These are phyloP conservation scores for Apeira syringaria DNA, from an alignment of 2,888 invertebrate species.

Conservation along the genomic window DNA sequence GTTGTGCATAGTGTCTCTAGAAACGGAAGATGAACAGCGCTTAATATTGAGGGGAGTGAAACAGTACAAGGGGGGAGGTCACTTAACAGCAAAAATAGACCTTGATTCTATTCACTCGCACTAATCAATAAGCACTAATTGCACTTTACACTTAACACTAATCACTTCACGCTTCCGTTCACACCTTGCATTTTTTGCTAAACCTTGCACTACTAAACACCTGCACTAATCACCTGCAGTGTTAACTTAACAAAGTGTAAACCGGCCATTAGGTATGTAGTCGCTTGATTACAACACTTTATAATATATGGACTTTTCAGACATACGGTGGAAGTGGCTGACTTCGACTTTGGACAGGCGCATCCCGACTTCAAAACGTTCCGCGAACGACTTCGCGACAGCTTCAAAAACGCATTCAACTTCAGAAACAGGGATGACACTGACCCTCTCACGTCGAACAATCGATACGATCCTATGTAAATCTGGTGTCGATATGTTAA, in stretches of 20 bases:
- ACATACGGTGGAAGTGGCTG: conserved; percentile 93
- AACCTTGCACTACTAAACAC: too few relatives aligned
- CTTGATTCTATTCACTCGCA: conserved; percentile 25
- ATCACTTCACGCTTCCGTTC: too few relatives aligned
- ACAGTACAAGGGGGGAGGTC: too few relatives aligned
- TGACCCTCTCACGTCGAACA: conserved; percentile 66
- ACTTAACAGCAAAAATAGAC: too few relatives aligned
- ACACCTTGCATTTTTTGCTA: too few relatives aligned
- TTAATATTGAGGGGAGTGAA: conserved; percentile 14
- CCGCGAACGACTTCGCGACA: conserved; percentile 90
- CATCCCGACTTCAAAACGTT: conserved; percentile 95
- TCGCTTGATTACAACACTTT: too few relatives aligned
- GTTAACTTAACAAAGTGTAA: too few relatives aligned
- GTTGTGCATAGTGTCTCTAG: conserved; percentile 12
- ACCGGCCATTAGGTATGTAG: too few relatives aligned
- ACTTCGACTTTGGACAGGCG: conserved; percentile 94
- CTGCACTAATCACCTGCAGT: too few relatives aligned
- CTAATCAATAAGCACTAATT: conserved; percentile 16
- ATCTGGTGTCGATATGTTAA: too few relatives aligned
- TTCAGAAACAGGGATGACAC: conserved; percentile 64
- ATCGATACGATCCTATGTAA: conserved; percentile 84
- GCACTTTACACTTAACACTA: conserved; percentile 24
- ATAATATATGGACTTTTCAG: too few relatives aligned
- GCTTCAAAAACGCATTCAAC: conserved; percentile 81
- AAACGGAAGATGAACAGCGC: conserved; percentile 13